Conservation (phyloP, 2,113 vertebrate genomes). For the Hydrolagus affinis region DNA sequence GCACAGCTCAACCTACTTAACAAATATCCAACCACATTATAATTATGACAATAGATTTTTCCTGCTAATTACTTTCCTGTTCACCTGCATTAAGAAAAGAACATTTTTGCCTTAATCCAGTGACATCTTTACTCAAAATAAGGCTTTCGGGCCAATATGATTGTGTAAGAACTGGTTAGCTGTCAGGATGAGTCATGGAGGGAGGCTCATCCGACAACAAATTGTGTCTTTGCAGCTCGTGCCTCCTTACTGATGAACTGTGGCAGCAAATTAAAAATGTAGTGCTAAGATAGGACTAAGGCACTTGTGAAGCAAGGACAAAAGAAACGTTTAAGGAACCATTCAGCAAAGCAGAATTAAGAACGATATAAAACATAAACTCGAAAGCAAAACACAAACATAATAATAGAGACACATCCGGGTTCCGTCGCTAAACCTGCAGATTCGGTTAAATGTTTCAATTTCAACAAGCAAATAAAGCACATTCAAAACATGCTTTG, state of each 20-base stretch:
- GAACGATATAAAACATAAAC: neutral
- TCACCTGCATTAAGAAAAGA: neutral
- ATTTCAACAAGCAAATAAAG: slow-evolving; percentile 1
- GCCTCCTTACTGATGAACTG: slow-evolving; percentile 56
- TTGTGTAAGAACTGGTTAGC: slow-evolving; percentile 42
- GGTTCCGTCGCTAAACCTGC: too few species aligned
- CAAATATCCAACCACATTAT: neutral
- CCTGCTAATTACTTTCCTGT: neutral
- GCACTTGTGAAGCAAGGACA: slow-evolving; percentile 56
- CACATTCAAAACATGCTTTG: neutral
- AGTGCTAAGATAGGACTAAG: slow-evolving; percentile 47
- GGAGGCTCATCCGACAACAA: slow-evolving; percentile 49
- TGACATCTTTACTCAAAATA: slow-evolving; percentile 38
- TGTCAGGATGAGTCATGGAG: slow-evolving; percentile 57
- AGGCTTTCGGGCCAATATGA: slow-evolving; percentile 40
- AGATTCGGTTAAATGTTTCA: too few species aligned
- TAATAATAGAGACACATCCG: too few species aligned
- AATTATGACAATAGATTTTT: neutral
- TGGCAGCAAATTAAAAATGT: slow-evolving; percentile 69
- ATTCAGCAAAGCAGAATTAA: neutral
- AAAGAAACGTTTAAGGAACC: slow-evolving; percentile 63
- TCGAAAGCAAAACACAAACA: too few species aligned
- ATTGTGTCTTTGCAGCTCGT: slow-evolving; percentile 40
- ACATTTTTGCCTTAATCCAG: slow-evolving; percentile 39
- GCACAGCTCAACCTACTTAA: neutral